Percentiles rank a stretch among this genome's conserved stretches.
These are phyloP conservation scores for Ditula angustiorana DNA, from an alignment of 2,888 invertebrate species.

Conservation along the genomic window DNA sequence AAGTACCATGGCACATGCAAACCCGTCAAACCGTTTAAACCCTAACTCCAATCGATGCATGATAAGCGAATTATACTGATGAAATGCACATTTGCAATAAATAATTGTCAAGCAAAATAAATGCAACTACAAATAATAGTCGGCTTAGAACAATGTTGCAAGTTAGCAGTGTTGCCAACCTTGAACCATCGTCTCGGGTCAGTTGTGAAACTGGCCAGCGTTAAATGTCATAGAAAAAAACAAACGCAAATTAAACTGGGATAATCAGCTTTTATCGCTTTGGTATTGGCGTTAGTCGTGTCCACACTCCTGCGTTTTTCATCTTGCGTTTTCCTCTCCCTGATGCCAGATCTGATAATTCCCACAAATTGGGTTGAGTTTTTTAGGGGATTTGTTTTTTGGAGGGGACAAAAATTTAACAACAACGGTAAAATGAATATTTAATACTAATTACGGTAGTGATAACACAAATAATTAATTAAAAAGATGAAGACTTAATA, in stretches of 20 bases:
- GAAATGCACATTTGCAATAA: conserved; percentile 27
- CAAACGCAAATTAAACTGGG: neutral
- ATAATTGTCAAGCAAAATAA: conserved; percentile 25
- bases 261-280: neutral
- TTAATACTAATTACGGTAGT: too few species aligned
- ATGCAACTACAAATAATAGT: conserved; percentile 12
- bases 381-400: too few species aligned
- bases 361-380: too few species aligned
- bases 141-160: conserved; percentile 15
- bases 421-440: too few species aligned
- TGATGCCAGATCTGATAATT: too few species aligned
- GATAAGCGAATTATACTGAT: neutral
- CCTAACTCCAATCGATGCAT: neutral
- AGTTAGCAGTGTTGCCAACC: conserved; percentile 15
- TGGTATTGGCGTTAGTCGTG: neutral
- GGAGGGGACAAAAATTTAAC: too few species aligned
- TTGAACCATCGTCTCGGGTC: conserved; percentile 23
- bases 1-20: too few species aligned
- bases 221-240: conserved; percentile 1
- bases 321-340: too few species aligned
- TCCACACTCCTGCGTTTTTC: neutral
- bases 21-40: neutral
- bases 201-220: conserved; percentile 16
- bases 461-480: too few species aligned
- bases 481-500: too few species aligned